These are phyloP conservation scores for Drosophila recens DNA, from an alignment of 2,888 invertebrate species.

Conservation along the genomic window DNA sequence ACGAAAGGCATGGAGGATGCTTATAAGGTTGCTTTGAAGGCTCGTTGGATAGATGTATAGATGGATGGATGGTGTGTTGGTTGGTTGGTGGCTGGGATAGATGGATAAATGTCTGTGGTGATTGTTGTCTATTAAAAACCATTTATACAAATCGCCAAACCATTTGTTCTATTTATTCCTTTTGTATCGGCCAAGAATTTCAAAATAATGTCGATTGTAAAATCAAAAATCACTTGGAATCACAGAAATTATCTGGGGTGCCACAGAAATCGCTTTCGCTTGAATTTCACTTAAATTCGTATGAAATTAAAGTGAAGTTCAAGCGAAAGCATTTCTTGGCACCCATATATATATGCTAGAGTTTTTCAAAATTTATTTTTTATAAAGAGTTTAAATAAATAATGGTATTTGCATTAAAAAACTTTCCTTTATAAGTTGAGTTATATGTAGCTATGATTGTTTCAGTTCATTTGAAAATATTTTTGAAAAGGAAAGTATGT, in stretches of 20 bases:
- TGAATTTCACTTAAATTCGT: too few species aligned
- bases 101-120: conserved; percentile 62
- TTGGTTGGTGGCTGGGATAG: conserved; percentile 12
- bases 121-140: conserved; percentile 79
- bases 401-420: too few species aligned
- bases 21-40: conserved; percentile 16
- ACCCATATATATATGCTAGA: too few species aligned
- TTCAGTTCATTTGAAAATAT: background rate
- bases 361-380: too few species aligned
- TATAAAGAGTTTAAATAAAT: too few species aligned
- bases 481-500: background rate
- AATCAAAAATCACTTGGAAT: conserved; percentile 3
- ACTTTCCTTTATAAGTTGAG: too few species aligned
- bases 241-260: background rate
- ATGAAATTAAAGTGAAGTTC: too few species aligned
- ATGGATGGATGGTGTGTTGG: conserved; percentile 29
- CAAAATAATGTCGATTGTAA: conserved; percentile 28
- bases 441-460: too few species aligned
- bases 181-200: conserved; percentile 8
- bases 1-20: conserved; percentile 27
- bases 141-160: conserved; percentile 73
- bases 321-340: too few species aligned
- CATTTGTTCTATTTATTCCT: conserved; percentile 17
- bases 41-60: conserved; percentile 34
- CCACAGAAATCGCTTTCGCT: too few species aligned